phyloP scores from a whole-genome alignment of 2,113 vertebrate genomes.

The Orcinus orca region DNA sequence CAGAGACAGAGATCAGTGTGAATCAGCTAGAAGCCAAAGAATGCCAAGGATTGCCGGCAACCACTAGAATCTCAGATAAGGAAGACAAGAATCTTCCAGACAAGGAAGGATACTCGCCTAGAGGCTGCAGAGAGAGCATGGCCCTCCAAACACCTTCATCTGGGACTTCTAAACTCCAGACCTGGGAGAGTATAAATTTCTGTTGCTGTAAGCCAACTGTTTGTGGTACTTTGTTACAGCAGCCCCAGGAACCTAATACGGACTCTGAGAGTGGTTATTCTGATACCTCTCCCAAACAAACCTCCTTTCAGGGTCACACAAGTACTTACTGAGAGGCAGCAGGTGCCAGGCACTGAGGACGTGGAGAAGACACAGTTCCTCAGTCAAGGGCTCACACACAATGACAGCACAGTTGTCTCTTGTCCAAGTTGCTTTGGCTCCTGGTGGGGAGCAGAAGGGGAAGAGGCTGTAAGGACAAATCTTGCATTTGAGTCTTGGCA shows the following conservation, averaged over 20 bases:
- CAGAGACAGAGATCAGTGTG: rapidly evolving
- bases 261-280: background rate
- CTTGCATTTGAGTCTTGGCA: background rate
- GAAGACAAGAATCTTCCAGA: background rate
- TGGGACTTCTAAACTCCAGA: background rate
- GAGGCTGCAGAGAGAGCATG: rapidly evolving
- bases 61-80: too few species aligned
- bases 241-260: background rate
- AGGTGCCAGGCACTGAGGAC: background rate
- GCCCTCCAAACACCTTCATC: background rate
- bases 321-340: background rate
- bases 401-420: rapidly evolving
- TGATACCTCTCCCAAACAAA: rapidly evolving
- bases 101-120: background rate
- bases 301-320: background rate
- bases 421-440: background rate
- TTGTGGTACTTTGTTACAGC: rapidly evolving
- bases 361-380: background rate
- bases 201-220: background rate
- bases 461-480: background rate
- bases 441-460: background rate
- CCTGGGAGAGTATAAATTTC: rapidly evolving
- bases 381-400: rapidly evolving
- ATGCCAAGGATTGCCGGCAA: rapidly evolving
- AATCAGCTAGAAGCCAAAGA: rapidly evolving